Evolutionary conservation across 1,140 invertebrate genomes (phyloP), one percentile per base, ranked within the genome.

Genomic region (Tetraneura akinire): DNA sequence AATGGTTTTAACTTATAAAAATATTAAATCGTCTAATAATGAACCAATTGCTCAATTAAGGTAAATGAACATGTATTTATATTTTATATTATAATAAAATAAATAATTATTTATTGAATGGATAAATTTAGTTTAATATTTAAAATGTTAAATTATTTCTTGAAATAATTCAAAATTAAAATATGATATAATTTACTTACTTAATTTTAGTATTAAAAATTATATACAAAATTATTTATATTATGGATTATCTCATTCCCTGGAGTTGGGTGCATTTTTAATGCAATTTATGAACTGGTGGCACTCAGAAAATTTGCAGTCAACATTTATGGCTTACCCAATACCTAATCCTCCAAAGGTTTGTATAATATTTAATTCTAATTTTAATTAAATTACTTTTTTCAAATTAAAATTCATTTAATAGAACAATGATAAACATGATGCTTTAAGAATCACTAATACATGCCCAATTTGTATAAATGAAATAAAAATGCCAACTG

Each of bases 261-360:
- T 82, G 51, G 81, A 82, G 62, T 26, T 82, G 1, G 55, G 80
- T 42, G 81, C 80, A 64, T 82, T 82, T 81, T 82, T 82, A 16
- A 64, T 82, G 45, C 81, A 81, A 18, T 82, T 82, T 62, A 53
- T 82, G 45, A 80, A 70, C 60, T 81, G 80, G 80, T 82, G 81
- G 80, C 74, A 80, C 21, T 60, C 80, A 14, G 80, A 82, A 81
- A 73, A 81, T 42, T 60, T 80, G 37, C 49, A 81, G 23, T 62
- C 73, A 62, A 80, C 80, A 81, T 81, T 81, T 42, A 80, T 64
- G 51, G 71, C 74, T 9, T 66, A 81, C 29, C 74, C 81, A 29
- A 80, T 82, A 32, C 78, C 81, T 9, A 45, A 68, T 49, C 60
- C 64, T 49, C 81, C 78, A 13, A 42, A 81, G 21, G 71, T 51